phyloP scores from a whole-genome alignment of 2,113 vertebrate species.

The Callipepla californica region DNA sequence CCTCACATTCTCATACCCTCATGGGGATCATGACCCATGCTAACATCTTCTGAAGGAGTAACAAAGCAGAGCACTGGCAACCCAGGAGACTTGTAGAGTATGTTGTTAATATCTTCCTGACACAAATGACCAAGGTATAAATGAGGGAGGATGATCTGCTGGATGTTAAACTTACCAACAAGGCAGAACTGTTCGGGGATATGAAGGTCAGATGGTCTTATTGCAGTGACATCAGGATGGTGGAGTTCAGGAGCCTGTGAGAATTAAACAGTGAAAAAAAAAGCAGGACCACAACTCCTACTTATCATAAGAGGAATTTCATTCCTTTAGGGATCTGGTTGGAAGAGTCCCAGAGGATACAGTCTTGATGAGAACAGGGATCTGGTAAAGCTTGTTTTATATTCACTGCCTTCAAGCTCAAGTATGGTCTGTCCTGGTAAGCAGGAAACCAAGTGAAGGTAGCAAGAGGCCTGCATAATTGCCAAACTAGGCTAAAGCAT shows the following conservation, averaged over 20 bases:
- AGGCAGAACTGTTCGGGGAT: neutral
- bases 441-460: neutral
- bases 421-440: neutral
- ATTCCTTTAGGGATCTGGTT: neutral
- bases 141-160: neutral
- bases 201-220: neutral
- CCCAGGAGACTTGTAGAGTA: neutral
- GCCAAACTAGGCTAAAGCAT: neutral
- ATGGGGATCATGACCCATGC: neutral
- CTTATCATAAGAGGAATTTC: fast-evolving
- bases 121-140: neutral
- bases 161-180: neutral
- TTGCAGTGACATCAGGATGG: neutral
- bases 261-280: neutral
- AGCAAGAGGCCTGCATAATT: neutral
- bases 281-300: neutral
- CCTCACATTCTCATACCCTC: neutral
- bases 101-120: neutral
- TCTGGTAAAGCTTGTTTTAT: neutral
- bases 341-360: neutral
- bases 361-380: neutral
- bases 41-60: neutral
- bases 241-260: neutral
- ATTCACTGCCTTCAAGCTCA: neutral
- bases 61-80: neutral